These are phyloP conservation scores for Castor canadensis DNA, from an alignment of 2,113 vertebrate genomes.

Conservation along the genomic window DNA sequence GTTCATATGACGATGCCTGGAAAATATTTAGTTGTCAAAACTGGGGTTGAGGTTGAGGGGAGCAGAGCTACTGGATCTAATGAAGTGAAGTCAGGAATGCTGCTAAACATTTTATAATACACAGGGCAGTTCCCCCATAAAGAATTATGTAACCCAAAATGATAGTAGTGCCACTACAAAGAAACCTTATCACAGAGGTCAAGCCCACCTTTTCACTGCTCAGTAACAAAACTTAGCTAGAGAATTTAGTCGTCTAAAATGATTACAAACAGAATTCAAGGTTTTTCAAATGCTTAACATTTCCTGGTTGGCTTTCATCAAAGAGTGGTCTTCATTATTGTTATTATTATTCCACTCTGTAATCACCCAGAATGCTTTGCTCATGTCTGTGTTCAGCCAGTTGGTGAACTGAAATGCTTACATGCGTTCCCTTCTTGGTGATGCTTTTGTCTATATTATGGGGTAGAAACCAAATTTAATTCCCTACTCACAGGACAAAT, in stretches of 20 bases:
- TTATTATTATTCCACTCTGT: constrained; percentile 12
- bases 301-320: constrained; percentile 25
- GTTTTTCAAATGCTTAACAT: neutral
- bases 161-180: neutral
- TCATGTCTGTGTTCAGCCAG: neutral
- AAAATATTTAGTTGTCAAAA: constrained; percentile 16
- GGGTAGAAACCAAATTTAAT: constrained; percentile 69
- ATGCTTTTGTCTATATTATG: constrained; percentile 67
- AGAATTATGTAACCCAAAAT: neutral
- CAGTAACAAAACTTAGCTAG: neutral
- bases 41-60: too few relatives aligned
- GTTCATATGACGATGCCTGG: neutral
- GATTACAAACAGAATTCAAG: neutral
- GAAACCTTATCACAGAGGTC: neutral
- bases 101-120: neutral
- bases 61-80: neutral
- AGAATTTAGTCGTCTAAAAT: constrained; percentile 1
- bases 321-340: neutral
- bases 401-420: constrained; percentile 46
- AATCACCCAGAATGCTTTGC: constrained; percentile 67
- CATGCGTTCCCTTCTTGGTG: constrained; percentile 59
- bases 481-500: constrained; percentile 70
- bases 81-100: neutral
- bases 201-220: neutral
- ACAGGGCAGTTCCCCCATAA: neutral